Base-by-base conservation (phyloP, 2,888 invertebrate genomes). In the Dasypogon diadema region DNA sequence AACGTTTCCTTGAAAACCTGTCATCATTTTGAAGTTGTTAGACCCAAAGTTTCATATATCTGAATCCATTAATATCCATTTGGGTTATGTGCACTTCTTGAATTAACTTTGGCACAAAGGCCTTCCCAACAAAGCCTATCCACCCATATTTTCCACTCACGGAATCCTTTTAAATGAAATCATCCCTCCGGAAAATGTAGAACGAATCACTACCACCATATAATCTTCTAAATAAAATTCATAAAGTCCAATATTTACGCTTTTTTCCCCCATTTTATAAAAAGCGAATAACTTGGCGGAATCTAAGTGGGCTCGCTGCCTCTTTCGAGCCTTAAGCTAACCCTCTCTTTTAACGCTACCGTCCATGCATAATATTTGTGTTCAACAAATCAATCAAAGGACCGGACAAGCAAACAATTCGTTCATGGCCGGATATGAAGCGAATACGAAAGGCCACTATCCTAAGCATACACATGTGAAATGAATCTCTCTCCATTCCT, bases 381-480 rank as follows among this genome's bases (percentile, higher is more conserved):
- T 70, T 74, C 74, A 74, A 76, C 76, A 74, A 76, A 76, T 76
- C 76, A 76, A 76, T 76, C 76, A 76, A 76, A 70, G 60, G 68
- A 55, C 74, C 46, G 74, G 74, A 70, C 76, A 76, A 68, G 76
- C 74, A 76, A 76, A 74, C 74, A 74, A 55, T 74, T 76, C 74
- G 76, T 26, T 74, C 56, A 58, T 63, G 56, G 74, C 74, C 76
- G 76, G 63, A 74, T 73, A 63, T 74, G 73, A 63, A 74, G 58
- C 21, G 63, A 73, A 54, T 56, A 22, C 30, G 30, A 74, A 51
- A 42, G 56, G 55, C 48, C 24, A 26, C 65, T 24, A 48, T 68
- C 65, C 65, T 68, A 68, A 68, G 65, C 65, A 68, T 24, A 68
- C 54, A 54, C 65, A 68, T 68, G 18, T 68, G 65, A 48, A 68